Percentiles rank a stretch among this genome's conserved stretches.
Evolutionary conservation across 1,140 invertebrate species (phyloP).

Genomic region (Helicoverpa armigera): DNA sequence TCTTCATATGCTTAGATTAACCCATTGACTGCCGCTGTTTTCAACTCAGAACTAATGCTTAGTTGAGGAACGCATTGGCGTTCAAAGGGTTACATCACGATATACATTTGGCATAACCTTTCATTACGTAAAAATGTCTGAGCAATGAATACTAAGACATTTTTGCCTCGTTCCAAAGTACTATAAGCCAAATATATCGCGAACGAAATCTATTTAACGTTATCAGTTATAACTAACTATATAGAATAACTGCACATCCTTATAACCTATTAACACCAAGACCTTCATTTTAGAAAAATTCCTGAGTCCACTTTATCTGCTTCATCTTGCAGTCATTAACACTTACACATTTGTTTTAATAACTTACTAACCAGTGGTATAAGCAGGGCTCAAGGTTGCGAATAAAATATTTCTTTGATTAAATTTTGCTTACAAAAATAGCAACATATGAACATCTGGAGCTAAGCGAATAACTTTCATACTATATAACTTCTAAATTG

Average conservation of each 20-base stretch:
- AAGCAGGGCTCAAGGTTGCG: not conserved
- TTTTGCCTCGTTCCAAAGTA: no score
- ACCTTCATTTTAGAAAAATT: conserved; percentile 29
- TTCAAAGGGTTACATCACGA: no score
- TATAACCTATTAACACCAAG: conserved; percentile 35
- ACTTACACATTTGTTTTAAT: not conserved
- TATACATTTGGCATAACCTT: no score
- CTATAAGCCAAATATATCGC: not conserved
- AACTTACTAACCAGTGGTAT: not conserved
- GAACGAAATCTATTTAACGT: not conserved
- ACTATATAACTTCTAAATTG: conserved; percentile 9
- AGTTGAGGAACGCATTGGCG: not conserved
- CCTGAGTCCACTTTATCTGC: conserved; percentile 7
- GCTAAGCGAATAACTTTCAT: conserved; percentile 1
- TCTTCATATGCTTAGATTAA: not conserved
- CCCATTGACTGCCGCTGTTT: not conserved
- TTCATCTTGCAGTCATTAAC: not conserved
- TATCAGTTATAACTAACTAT: not conserved
- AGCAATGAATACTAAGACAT: no score
- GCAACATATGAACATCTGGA: conserved; percentile 21
- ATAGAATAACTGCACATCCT: conserved; percentile 16
- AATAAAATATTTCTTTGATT: conserved; percentile 21
- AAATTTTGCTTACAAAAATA: conserved; percentile 22
- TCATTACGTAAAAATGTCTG: no score
- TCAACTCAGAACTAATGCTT: not conserved